These are phyloP conservation scores for Chesias legatella DNA, from an alignment of 2,888 invertebrate species.

Conservation along the genomic window DNA sequence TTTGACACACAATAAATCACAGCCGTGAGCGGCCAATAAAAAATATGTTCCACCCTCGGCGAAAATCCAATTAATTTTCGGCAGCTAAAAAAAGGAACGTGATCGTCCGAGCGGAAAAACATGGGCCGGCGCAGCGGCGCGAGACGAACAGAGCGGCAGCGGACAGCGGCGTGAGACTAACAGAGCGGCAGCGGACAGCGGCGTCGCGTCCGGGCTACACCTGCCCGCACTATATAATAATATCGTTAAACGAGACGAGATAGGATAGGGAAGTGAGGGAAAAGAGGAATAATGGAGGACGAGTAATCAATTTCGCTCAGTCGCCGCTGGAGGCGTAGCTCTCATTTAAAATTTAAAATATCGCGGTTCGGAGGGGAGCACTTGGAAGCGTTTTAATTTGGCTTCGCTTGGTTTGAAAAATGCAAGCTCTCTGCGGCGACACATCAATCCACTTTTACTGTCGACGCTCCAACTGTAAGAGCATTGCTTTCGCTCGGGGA, in stretches of 20 bases:
- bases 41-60: slow-evolving; percentile 79
- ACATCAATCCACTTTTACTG: slow-evolving; percentile 75
- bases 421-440: slow-evolving; percentile 73
- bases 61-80: slow-evolving; percentile 81
- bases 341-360: slow-evolving; percentile 79
- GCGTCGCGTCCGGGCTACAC: slow-evolving; percentile 26
- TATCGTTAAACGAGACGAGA: slow-evolving; percentile 73
- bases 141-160: slow-evolving; percentile 26
- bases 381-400: slow-evolving; percentile 74
- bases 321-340: slow-evolving; percentile 70
- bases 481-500: slow-evolving; percentile 35
- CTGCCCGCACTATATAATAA: slow-evolving; percentile 58
- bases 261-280: slow-evolving; percentile 63
- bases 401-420: slow-evolving; percentile 72
- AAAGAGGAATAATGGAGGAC: slow-evolving; percentile 78
- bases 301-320: slow-evolving; percentile 80
- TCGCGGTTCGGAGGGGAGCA: slow-evolving; percentile 62
- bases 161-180: slow-evolving; percentile 36
- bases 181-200: slow-evolving; percentile 41
- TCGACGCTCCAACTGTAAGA: slow-evolving; percentile 52
- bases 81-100: slow-evolving; percentile 73
- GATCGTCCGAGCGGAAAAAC: slow-evolving; percentile 71
- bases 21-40: slow-evolving; percentile 77
- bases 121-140: slow-evolving; percentile 38
- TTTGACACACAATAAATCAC: slow-evolving; percentile 80